Evolutionary conservation across 2,888 invertebrate species (phyloP), one percentile per base, ranked within the genome.

Genomic region (Scaptomyza tumidula): DNA sequence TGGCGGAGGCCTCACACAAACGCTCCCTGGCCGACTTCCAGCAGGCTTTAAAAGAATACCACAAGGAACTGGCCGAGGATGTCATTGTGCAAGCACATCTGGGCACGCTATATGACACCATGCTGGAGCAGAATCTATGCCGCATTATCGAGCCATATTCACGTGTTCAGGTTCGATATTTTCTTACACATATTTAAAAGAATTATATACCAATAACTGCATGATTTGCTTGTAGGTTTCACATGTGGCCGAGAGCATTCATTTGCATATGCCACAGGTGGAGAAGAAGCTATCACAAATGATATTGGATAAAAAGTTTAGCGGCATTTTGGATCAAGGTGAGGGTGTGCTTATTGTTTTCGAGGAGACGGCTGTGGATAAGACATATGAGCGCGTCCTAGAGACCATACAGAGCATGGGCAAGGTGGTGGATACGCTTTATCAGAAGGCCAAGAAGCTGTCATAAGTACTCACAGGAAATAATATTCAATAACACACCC

Each of bases 271-370:
- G 94, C 93, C 96, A 49, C 95, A 96, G 93, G 99, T 99, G 56
- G 99, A 99, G 93, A 98, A 98, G 93, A 99, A 99, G 93, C 93
- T 99, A 65, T 99, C 99, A 53, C 99, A 99, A 93, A 99, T 99
- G 99, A 99, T 99, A 91, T 93, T 99, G 92, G 99, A 99, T 93
- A 98, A 98, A 90, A 99, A 99, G 93, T 96, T 99, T 83, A 95
- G 96, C 93, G 99, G 99, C 24, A 99, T 99, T 83, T 94, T 99
- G 80, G 99, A 99, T 93, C 99, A 99, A 93, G 99, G 99, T 68
- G 98, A 97, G 92, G 99, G 99, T 70, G 98, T 99, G 56, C 93
- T 99, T 73, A 98, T 99, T 89, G 98, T 99, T 43, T 99, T 99
- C 92, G 99, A 99, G 92, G 98, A 98, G 91, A 96, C 96, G 63